Evolutionary conservation across 2,113 vertebrate genomes (phyloP).

Genomic region (Istiophorus platypterus): DNA sequence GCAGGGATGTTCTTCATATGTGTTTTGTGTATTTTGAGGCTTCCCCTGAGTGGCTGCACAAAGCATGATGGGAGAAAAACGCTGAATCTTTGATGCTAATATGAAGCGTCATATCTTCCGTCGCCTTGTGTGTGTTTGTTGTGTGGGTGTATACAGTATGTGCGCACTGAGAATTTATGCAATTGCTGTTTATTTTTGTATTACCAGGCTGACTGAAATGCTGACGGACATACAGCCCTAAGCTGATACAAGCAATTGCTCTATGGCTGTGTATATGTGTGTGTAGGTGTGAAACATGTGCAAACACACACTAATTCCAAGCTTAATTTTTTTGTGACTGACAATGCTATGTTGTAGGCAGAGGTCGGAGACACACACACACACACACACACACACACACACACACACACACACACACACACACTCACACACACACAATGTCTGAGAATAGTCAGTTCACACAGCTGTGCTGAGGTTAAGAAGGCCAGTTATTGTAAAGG

Average conservation of each 20-base stretch:
- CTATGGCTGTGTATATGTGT: conserved; percentile 16
- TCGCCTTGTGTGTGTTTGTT: conserved; percentile 49
- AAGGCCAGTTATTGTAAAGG: conserved; percentile 59
- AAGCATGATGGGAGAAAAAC: conserved; percentile 54
- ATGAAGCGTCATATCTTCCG: conserved; percentile 70
- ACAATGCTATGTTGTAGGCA: conserved; percentile 29
- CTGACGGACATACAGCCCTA: conserved; percentile 68
- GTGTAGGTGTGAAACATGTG: conserved; percentile 16
- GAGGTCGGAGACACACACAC: neutral
- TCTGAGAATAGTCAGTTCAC: conserved; percentile 59
- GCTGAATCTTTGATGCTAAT: conserved; percentile 76
- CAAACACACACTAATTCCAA: conserved; percentile 50
- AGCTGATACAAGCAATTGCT: conserved; percentile 68
- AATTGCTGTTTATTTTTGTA: conserved; percentile 66
- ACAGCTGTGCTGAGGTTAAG: conserved; percentile 34
- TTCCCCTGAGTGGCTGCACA: conserved; percentile 60
- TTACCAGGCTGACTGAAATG: conserved; percentile 50
- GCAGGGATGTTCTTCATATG: conserved; percentile 35
- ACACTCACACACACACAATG: conserved; percentile 10
- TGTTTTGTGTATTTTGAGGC: conserved; percentile 47
- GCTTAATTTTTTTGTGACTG: conserved; percentile 53
- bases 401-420: conserved; percentile 18
- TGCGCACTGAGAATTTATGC: conserved; percentile 62
- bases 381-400: neutral
- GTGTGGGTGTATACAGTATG: conserved; percentile 52